Conservation (phyloP, 2,797 vertebrate genomes). For the Miichthys miiuy region DNA sequence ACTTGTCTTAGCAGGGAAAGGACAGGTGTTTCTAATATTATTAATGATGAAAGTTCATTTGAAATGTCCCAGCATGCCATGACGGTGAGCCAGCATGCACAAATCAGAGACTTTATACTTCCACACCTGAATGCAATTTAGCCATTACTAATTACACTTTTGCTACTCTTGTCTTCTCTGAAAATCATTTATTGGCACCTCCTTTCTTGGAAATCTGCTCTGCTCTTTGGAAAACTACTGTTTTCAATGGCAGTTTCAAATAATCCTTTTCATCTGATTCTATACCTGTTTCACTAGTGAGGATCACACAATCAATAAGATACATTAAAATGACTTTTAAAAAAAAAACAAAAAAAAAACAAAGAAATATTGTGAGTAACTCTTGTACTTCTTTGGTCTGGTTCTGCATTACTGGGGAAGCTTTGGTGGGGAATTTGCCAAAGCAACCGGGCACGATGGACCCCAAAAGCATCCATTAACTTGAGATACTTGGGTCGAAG, state of each 20-base stretch:
- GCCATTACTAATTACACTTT: conserved; percentile 22
- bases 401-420: too few species aligned
- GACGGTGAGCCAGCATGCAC: not conserved
- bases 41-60: conserved; percentile 35
- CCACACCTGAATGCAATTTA: conserved; percentile 25
- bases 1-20: not conserved
- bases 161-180: conserved; percentile 3
- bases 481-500: too few species aligned
- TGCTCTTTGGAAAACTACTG: not conserved
- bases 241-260: not conserved
- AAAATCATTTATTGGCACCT: conserved; percentile 5
- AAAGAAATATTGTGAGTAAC: too few species aligned
- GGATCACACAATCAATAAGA: too few species aligned
- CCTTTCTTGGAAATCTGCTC: conserved; percentile 8
- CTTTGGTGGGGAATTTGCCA: too few species aligned
- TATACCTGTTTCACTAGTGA: not conserved
- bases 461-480: too few species aligned
- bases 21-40: conserved; percentile 16
- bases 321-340: too few species aligned
- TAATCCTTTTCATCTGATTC: not conserved
- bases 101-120: not conserved
- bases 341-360: too few species aligned
- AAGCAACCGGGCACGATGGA: too few species aligned
- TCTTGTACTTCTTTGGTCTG: too few species aligned
- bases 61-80: conserved; percentile 22